phyloP scores from a whole-genome alignment of 2,888 invertebrate genomes.

The Embidobia sp. region DNA sequence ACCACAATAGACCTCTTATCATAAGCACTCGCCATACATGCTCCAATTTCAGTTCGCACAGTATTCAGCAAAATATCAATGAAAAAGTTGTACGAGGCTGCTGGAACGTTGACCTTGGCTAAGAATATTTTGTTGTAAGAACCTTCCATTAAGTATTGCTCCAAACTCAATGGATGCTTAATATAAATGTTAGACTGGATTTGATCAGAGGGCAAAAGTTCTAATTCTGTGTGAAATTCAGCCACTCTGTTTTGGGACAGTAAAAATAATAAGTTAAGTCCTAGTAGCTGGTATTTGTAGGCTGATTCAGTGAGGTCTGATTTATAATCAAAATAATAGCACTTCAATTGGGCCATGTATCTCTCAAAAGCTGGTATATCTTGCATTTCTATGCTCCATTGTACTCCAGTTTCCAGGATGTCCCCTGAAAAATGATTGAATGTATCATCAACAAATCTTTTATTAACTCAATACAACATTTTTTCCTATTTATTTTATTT shows the following conservation, averaged over 20 bases:
- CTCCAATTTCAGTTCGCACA: conserved; percentile 97
- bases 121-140: conserved; percentile 96
- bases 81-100: conserved; percentile 97
- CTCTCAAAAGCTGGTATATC: conserved; percentile 98
- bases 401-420: conserved; percentile 97
- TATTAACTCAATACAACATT: too few species aligned
- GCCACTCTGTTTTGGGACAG: conserved; percentile 98
- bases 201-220: conserved; percentile 94
- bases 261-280: conserved; percentile 95
- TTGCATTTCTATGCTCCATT: conserved; percentile 95
- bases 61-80: conserved; percentile 98
- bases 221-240: conserved; percentile 99
- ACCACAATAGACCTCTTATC: conserved; percentile 92
- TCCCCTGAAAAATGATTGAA: too few species aligned
- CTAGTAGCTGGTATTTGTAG: conserved; percentile 96
- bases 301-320: conserved; percentile 93
- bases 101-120: conserved; percentile 95
- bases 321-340: conserved; percentile 96
- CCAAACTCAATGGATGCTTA: conserved; percentile 95
- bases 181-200: conserved; percentile 97
- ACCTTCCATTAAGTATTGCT: conserved; percentile 99
- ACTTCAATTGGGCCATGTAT: conserved; percentile 98
- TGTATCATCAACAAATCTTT: too few species aligned
- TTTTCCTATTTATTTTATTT: too few species aligned
- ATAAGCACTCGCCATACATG: conserved; percentile 98